Evolutionary conservation across 2,888 invertebrate species (phyloP), one percentile per base, ranked within the genome.

Genomic region (Junonia oenone): DNA sequence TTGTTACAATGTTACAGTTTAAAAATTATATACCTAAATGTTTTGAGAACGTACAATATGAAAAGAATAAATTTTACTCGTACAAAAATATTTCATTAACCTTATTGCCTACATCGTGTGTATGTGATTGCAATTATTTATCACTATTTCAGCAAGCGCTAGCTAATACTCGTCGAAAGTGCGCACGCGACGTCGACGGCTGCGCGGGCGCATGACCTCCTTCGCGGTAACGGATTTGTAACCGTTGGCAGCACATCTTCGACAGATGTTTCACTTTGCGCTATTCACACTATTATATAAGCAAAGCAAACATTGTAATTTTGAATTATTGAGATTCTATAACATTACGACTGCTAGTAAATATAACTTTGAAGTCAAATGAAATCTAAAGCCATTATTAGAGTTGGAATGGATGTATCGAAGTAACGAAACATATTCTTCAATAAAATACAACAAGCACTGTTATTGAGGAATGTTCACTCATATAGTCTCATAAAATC

Each of bases 201-300:
- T 57, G 38, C 51, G 56, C 46, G 51, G 55, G 63, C 63, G 68
- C 62, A 57, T 76, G 89, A 90, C 89, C 89, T 77, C 80, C 81
- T 87, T 87, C 62, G 67, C 64, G 64, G 72, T 81, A 82, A 79
- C 83, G 83, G 83, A 68, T 71, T 76, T 56, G 67, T 69, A 73
- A 73, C 75, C 70, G 75, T 75, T 69, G 63, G 61, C 54, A 59
- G 59, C 48, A 56, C 57, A 62, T 63, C 66, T 66, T 67, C 63
- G 58, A 56, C 63, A 71, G 66, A 68, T 68, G 68, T 68, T 63
- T 62, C 60, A 53, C 58, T 63, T 63, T 62, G 63, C 61, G 61
- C 64, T 67, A 66, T 65, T 67, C 57, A 55, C 45, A 48, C 49
- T 59, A 63, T 75, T 75, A 72, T 67, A 65, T 69, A 74, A 72